Base-by-base conservation (phyloP, 1,140 invertebrate genomes). In the Penaeus japonicus region DNA sequence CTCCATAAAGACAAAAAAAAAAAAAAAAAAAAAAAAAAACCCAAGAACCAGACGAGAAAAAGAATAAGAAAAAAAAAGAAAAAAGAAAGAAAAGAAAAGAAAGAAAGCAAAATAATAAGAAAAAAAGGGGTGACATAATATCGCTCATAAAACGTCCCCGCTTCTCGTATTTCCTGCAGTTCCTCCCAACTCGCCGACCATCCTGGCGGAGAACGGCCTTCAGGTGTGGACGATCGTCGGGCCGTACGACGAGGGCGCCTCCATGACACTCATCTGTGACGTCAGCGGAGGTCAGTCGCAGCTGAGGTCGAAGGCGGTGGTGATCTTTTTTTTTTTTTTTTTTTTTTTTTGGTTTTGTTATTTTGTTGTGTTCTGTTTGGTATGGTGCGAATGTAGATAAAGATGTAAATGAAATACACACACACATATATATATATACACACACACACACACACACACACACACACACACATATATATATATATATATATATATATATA, bases 211-310 rank as follows among this genome's bases (percentile, higher is more conserved):
- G 39, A 84, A 84, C 24, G 89, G 89, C 18, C 55, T 55, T 20
- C 79, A 96, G 91, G 96, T 97, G 91, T 94, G 95, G 91, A 95
- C 95, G 91, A 94, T 96, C 86, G 94, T 96, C 90, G 96, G 96
- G 91, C 96, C 96, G 89, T 97, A 97, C 93, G 96, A 97, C 91
- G 97, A 98, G 93, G 97, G 96, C 47, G 95, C 95, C 53, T 95
- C 96, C 92, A 95, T 97, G 53, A 94, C 95, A 87, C 94, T 98
- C 24, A 95, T 96, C 89, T 98, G 97, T 92, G 96, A 97, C 94
- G 96, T 97, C 1, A 94, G 95, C 91, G 96, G 96, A 95, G 97
- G 97, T 98, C 94, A 95, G 95, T 93, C 4, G 32, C 22, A 15
- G 47, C 5, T 2, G 5, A 5, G 39, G 39, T 12, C 2, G 5